Evolutionary conservation across 2,797 vertebrate genomes (phyloP), one percentile per base, ranked within the genome.

Genomic region (Ara ararauna): DNA sequence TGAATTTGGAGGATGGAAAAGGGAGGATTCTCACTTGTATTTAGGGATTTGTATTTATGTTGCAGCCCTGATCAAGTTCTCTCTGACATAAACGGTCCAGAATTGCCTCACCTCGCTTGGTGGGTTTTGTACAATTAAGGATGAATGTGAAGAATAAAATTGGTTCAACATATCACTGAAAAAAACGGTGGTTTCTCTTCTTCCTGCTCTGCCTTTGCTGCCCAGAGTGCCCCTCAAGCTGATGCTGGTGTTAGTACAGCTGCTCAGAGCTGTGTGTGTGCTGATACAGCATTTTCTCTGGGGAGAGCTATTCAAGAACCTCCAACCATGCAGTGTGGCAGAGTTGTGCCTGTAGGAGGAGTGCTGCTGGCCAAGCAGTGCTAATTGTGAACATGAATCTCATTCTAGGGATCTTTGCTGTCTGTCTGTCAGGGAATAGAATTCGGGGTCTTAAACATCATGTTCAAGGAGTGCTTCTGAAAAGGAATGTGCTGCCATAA

Each of bases 71-170:
- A 11, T 71, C 32, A 36, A 14, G 83, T 48, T 79, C 88, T 54
- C 30, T 71, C 24, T 4, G 3, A 26, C 1, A 1, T 53, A 26
- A 26, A 16, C 0, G 4, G 84, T 19, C 38, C 1, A 0, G 75
- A 71, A 71, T 65, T 48, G 68, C 82, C 58, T 73, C 3, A 3
- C 61, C 60, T 72, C 34, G 1, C 8, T 1, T 44, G 40, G 18
- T 58, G 18, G 40, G 13, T 94, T 96, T 96, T 95, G 89, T 96
- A 94, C 84, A 77, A 72, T 64, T 94, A 36, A 54, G 93, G 87
- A 79, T 72, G 76, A 81, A 94, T 75, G 91, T 91, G 85, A 93
- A 74, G 87, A 97, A 96, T 97, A 97, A 97, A 97, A 77, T 34
- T 32, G 44, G 47, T 79, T 87, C 44, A 90, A 91, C 67, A 64